phyloP scores from a whole-genome alignment of 2,888 invertebrate species.

The Ormyrus labotus region DNA sequence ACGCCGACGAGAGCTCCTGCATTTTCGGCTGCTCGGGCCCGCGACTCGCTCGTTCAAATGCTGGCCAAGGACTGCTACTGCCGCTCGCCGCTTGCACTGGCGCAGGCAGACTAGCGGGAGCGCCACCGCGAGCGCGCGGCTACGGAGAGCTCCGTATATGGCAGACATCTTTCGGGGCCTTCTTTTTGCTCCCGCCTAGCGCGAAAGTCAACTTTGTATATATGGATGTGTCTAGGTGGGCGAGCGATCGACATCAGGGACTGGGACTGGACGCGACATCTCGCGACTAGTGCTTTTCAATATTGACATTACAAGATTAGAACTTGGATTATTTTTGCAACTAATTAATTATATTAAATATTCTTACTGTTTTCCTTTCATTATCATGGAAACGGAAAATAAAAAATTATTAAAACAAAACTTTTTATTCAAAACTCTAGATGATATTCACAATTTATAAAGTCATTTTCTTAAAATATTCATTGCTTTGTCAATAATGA shows the following conservation, averaged over 20 bases:
- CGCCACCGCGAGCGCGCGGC: neutral
- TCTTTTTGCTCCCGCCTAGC: neutral
- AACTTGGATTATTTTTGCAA: neutral
- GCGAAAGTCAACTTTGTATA: neutral
- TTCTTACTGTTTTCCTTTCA: no score
- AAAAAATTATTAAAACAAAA: no score
- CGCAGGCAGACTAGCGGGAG: neutral
- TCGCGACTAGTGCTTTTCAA: conserved; percentile 22
- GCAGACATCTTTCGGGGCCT: conserved; percentile 54
- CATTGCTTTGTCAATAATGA: conserved; percentile 23
- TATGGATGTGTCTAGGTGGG: neutral
- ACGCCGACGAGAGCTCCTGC: no score
- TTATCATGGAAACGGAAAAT: no score
- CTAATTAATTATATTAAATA: no score
- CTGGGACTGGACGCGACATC: conserved; percentile 47
- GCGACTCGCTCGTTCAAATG: conserved; percentile 20
- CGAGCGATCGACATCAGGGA: neutral
- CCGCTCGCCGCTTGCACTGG: neutral
- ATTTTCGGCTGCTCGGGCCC: neutral
- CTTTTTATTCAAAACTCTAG: no score
- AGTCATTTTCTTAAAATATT: neutral
- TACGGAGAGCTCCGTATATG: conserved; percentile 52
- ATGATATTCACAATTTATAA: no score
- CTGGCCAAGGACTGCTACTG: conserved; percentile 43
- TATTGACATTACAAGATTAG: neutral